Conservation (phyloP, 2,113 vertebrate genomes). For the Turnix velox region DNA sequence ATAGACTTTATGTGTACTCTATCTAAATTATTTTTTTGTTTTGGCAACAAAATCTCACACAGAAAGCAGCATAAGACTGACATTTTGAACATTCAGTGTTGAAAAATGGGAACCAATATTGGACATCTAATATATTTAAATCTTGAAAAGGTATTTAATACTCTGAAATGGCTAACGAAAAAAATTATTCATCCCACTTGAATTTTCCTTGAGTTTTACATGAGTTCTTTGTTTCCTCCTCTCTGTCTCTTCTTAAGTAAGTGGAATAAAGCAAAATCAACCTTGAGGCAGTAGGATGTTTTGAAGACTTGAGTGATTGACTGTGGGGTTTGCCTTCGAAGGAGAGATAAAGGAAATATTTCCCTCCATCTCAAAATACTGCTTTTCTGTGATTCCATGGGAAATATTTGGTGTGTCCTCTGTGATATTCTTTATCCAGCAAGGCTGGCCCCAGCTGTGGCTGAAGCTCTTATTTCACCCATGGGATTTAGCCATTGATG, state of each 20-base stretch:
- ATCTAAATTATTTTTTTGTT: conserved; percentile 1
- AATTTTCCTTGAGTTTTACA: neutral
- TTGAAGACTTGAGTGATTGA: neutral
- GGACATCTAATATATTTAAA: neutral
- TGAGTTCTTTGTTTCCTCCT: neutral
- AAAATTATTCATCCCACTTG: neutral
- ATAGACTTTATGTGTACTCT: neutral
- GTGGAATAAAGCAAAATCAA: neutral
- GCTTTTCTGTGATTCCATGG: neutral
- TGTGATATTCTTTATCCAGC: neutral
- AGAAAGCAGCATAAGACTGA: neutral
- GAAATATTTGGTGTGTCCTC: neutral
- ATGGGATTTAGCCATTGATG: neutral
- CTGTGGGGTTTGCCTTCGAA: neutral
- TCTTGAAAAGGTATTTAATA: neutral
- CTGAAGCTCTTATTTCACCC: neutral
- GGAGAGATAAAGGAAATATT: neutral
- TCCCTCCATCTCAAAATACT: neutral
- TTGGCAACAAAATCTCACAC: neutral
- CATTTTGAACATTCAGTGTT: neutral
- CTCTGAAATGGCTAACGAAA: neutral
- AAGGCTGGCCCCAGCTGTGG: neutral
- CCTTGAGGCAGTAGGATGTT: neutral
- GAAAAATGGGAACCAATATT: neutral
- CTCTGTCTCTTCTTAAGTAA: neutral